Evolutionary conservation across 1,140 invertebrate genomes (phyloP).

Genomic region (Lepidotrigona ventralis): DNA sequence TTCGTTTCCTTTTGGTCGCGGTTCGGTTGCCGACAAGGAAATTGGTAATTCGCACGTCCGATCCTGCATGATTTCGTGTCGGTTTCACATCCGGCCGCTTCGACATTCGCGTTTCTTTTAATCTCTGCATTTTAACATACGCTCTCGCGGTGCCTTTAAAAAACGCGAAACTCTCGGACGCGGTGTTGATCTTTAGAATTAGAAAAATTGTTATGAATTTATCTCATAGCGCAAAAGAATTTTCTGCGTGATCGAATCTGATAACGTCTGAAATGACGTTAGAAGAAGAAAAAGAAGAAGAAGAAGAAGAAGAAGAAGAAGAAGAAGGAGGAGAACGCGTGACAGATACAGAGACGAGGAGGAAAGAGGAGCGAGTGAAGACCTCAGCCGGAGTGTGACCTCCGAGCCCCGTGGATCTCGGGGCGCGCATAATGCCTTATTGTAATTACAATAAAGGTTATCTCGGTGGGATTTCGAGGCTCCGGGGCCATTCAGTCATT

Average conservation of each 20-base stretch:
- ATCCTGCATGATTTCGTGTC: constrained; percentile 34
- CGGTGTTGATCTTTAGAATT: background rate
- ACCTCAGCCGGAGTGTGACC: constrained; percentile 54
- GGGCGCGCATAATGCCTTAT: constrained; percentile 68
- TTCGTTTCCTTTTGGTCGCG: constrained; percentile 42
- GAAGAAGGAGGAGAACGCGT: background rate
- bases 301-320: no score
- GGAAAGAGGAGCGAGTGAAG: constrained; percentile 44
- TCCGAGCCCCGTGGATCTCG: constrained; percentile 52
- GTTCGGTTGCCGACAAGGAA: constrained; percentile 50
- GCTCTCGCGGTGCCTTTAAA: background rate
- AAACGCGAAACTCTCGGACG: background rate
- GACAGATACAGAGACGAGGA: background rate
- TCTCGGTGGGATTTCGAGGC: constrained; percentile 65
- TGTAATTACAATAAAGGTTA: constrained; percentile 78
- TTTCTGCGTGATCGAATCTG: background rate
- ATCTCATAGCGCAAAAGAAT: background rate
- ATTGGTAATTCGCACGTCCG: constrained; percentile 60
- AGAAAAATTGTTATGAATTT: background rate
- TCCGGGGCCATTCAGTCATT: constrained; percentile 70
- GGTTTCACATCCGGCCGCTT: constrained; percentile 50
- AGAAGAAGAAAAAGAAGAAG: background rate
- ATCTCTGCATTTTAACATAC: background rate
- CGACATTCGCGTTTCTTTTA: background rate
- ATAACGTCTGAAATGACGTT: background rate